These are phyloP conservation scores for Meteorus sp. DNA, from an alignment of 1,140 invertebrate species.

Conservation along the genomic window DNA sequence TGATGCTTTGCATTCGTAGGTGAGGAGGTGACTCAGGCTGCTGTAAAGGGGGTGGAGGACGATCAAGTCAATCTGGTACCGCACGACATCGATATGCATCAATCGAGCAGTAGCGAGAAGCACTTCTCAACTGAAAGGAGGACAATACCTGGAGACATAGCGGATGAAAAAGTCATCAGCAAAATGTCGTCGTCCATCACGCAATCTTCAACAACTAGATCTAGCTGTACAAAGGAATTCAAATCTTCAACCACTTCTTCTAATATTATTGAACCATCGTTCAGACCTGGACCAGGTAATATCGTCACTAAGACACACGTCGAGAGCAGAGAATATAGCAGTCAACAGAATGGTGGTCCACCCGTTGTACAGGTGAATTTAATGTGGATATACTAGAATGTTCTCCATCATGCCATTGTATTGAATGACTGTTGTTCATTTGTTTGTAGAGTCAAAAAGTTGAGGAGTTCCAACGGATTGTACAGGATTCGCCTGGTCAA, in stretches of 20 bases:
- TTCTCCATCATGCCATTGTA: background rate
- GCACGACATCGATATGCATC: conserved; percentile 48
- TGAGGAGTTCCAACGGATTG: conserved; percentile 60
- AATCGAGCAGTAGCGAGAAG: conserved; percentile 53
- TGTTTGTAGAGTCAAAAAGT: conserved; percentile 47
- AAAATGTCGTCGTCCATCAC: conserved; percentile 55
- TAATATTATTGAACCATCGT: conserved; percentile 36
- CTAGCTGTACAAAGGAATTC: conserved; percentile 53
- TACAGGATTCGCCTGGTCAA: conserved; percentile 50
- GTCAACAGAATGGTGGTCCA: conserved; percentile 53
- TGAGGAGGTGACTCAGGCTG: conserved; percentile 37
- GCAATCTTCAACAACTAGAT: conserved; percentile 51
- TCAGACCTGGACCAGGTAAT: conserved; percentile 39
- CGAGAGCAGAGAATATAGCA: conserved; percentile 45
- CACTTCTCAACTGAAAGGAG: conserved; percentile 50
- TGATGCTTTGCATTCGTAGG: conserved; percentile 33
- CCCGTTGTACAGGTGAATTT: conserved; percentile 51
- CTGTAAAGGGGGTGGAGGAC: conserved; percentile 24
- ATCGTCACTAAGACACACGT: conserved; percentile 46
- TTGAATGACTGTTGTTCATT: conserved; percentile 1
- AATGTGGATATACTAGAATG: background rate
- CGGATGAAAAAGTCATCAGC: conserved; percentile 42
- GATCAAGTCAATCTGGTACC: conserved; percentile 31
- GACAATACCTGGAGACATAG: conserved; percentile 32
- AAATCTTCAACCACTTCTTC: conserved; percentile 50